Evolutionary conservation across 2,888 invertebrate species (phyloP).

Genomic region (Spatulosminthurus flaviceps): DNA sequence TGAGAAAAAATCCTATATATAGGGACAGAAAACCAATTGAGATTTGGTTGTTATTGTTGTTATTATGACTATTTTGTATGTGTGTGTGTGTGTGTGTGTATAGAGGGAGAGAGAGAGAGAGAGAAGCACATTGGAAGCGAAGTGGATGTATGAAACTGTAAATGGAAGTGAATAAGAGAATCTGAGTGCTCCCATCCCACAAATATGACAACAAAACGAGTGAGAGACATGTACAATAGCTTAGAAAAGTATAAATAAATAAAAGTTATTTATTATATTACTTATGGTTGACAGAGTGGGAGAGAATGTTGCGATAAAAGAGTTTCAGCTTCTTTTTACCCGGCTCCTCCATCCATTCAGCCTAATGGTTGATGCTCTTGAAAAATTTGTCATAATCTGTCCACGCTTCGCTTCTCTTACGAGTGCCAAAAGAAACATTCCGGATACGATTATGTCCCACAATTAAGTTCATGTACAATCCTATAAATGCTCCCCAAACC

Average conservation of each 20-base stretch:
- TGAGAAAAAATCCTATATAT: not conserved
- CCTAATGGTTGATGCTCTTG: conserved; percentile 38
- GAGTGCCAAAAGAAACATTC: conserved; percentile 47
- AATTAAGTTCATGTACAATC: conserved; percentile 6
- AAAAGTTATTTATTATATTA: conserved; percentile 47
- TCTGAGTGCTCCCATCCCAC: conserved; percentile 28
- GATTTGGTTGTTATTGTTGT: conserved; percentile 13
- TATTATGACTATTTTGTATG: not conserved
- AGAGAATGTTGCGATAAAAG: conserved; percentile 44
- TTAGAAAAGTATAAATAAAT: conserved; percentile 38
- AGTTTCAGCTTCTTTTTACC: conserved; percentile 29
- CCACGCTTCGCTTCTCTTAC: conserved; percentile 47
- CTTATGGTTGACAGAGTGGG: conserved; percentile 46
- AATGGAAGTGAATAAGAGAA: conserved; percentile 24
- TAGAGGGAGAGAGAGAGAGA: too few species aligned
- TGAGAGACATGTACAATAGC: conserved; percentile 25
- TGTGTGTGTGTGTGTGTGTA: too few species aligned
- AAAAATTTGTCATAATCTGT: conserved; percentile 48
- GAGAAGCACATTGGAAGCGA: not conserved
- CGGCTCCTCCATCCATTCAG: conserved; percentile 18
- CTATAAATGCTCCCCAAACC: too few species aligned
- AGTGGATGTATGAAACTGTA: conserved; percentile 9
- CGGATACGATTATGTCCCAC: conserved; percentile 38
- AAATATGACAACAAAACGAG: conserved; percentile 40
- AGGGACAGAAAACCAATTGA: conserved; percentile 16